Conservation (phyloP, 2,797 vertebrate genomes). For the Peromyscus aztecus region DNA sequence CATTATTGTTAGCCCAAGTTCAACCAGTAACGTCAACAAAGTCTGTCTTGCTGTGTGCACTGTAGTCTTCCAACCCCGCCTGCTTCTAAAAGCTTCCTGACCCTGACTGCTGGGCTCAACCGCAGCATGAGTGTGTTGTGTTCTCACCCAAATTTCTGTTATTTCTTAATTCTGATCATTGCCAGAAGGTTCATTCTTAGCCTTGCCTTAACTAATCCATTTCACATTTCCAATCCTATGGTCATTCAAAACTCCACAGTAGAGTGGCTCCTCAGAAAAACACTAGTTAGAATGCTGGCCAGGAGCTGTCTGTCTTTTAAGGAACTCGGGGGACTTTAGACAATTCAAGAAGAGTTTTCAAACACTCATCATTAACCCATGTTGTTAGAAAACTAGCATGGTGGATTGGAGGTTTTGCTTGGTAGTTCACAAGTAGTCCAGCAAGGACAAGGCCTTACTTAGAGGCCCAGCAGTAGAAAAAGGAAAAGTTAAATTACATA, state of each 20-base stretch:
- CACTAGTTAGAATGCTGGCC: neutral
- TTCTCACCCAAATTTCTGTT: neutral
- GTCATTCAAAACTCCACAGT: neutral
- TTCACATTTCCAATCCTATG: neutral
- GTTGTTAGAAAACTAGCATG: slow-evolving; percentile 11
- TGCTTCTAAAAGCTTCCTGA: neutral
- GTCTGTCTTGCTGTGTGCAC: neutral
- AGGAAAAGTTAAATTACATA: slow-evolving; percentile 26
- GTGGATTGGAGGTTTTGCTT: neutral
- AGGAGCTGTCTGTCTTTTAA: neutral
- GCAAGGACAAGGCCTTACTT: neutral
- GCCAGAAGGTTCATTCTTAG: neutral
- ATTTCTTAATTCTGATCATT: slow-evolving; percentile 35
- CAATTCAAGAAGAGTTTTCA: neutral
- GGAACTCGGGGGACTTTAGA: slow-evolving; percentile 34
- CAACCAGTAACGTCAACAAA: neutral
- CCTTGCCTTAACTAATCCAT: neutral
- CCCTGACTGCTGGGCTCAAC: neutral
- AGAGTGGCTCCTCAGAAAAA: neutral
- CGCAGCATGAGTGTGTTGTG: neutral
- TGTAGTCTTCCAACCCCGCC: neutral
- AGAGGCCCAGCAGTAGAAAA: neutral
- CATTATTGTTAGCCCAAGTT: neutral
- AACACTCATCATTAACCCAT: neutral
- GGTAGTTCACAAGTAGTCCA: neutral